Evolutionary conservation across 2,888 invertebrate genomes (phyloP).

Genomic region (Marasmarcha lunaedactyla): DNA sequence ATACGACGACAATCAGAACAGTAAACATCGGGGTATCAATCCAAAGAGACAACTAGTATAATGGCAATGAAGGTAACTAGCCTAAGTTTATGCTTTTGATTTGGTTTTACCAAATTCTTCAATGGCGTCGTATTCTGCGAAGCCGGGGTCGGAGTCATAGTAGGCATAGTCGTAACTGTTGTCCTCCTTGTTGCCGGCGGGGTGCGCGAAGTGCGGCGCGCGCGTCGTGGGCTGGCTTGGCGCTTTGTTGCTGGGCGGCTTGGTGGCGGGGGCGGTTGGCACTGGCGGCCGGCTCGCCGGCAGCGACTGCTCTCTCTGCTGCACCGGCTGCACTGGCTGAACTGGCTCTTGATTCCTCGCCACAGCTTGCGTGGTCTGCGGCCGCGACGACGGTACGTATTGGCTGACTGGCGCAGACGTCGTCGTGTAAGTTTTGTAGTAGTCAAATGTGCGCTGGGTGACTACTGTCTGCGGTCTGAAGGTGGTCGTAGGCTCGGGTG

Average conservation of each 20-base stretch:
- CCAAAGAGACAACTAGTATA: conserved; percentile 58
- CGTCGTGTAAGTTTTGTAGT: conserved; percentile 52
- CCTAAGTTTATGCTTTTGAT: conserved; percentile 39
- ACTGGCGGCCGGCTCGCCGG: conserved; percentile 25
- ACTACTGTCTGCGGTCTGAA: conserved; percentile 32
- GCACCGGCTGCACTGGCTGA: conserved; percentile 17
- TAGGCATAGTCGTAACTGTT: conserved; percentile 88
- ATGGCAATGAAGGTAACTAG: conserved; percentile 43
- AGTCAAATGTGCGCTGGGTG: conserved; percentile 48
- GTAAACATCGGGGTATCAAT: conserved; percentile 8
- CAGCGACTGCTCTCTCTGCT: conserved; percentile 17
- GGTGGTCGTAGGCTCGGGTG: conserved; percentile 37
- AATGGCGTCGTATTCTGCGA: conserved; percentile 70
- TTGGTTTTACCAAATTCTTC: conserved; percentile 75
- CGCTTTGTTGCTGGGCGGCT: conserved; percentile 19
- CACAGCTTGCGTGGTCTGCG: conserved; percentile 25
- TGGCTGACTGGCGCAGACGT: conserved; percentile 39
- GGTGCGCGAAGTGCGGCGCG: conserved; percentile 40
- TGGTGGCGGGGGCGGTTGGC: conserved; percentile 24
- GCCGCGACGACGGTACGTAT: conserved; percentile 24
- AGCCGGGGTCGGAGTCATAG: conserved; percentile 77
- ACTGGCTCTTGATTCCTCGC: conserved; percentile 28
- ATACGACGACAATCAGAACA: neutral
- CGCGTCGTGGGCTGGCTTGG: conserved; percentile 14
- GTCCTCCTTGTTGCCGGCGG: conserved; percentile 73